Conservation (phyloP, 2,888 invertebrate genomes). For the Caenorhabditis afra region DNA sequence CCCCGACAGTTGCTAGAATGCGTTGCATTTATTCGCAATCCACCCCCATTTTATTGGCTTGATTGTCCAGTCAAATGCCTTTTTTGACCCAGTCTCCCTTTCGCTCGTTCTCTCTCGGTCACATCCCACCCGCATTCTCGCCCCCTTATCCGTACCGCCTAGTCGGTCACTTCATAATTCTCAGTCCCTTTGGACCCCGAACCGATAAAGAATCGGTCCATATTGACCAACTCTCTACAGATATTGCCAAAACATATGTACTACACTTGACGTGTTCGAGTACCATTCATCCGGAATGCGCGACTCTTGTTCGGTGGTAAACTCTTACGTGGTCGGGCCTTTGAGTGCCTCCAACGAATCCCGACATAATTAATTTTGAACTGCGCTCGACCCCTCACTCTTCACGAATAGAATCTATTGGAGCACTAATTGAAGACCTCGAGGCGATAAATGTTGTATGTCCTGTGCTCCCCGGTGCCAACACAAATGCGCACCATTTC, state of each 20-base stretch:
- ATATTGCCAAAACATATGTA: conserved; percentile 51
- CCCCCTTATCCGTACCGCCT: conserved; percentile 9
- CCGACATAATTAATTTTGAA: conserved; percentile 54
- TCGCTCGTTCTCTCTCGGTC: no score
- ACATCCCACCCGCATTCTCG: conserved; percentile 14
- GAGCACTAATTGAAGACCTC: conserved; percentile 49
- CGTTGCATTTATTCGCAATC: conserved; percentile 51
- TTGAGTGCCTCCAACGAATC: conserved; percentile 50
- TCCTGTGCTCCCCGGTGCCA: conserved; percentile 30
- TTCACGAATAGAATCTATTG: conserved; percentile 17
- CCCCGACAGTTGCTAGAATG: conserved; percentile 52
- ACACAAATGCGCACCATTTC: conserved; percentile 34
- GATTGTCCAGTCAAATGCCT: conserved; percentile 51
- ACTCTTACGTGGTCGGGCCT: conserved; percentile 17
- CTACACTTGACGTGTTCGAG: conserved; percentile 51
- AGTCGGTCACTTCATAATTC: conserved; percentile 1
- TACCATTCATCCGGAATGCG: conserved; percentile 57
- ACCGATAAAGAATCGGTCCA: conserved; percentile 18
- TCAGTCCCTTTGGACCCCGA: conserved; percentile 20
- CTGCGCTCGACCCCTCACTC: not conserved
- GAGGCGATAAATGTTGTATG: conserved; percentile 50
- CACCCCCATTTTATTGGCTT: conserved; percentile 53
- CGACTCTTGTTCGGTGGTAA: conserved; percentile 50
- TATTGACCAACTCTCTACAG: conserved; percentile 34
- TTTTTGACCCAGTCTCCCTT: conserved; percentile 57